Conservation (phyloP, 2,113 vertebrate genomes). For the Shinisaurus crocodilurus region DNA sequence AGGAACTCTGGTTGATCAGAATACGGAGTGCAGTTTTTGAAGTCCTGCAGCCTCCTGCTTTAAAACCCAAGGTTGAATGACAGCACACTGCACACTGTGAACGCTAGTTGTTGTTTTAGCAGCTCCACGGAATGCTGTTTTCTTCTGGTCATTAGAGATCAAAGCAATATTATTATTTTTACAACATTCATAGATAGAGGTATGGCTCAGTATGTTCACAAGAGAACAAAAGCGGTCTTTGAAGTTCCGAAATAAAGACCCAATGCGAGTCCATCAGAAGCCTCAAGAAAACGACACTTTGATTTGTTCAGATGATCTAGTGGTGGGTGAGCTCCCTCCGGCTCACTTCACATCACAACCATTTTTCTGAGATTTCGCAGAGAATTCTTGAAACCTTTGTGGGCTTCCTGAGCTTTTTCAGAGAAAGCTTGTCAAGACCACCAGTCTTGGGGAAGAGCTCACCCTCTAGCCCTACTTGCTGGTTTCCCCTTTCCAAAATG, state of each 20-base stretch:
- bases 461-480: neutral
- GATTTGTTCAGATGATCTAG: neutral
- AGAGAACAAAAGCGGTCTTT: neutral
- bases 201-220: neutral
- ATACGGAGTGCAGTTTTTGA: neutral
- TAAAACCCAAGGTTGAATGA: slow-evolving; percentile 8
- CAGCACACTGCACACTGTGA: neutral
- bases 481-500: neutral
- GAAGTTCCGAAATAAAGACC: neutral
- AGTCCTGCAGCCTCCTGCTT: neutral
- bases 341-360: neutral
- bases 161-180: neutral
- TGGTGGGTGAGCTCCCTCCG: neutral
- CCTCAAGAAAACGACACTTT: neutral
- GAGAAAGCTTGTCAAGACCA: neutral
- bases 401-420: neutral
- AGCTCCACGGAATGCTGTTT: too few species aligned
- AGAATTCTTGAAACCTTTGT: neutral
- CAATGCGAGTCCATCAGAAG: neutral
- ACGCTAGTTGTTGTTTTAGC: neutral
- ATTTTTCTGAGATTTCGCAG: neutral
- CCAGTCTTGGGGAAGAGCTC: neutral
- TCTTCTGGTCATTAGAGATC: neutral
- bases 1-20: neutral
- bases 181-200: neutral